Evolutionary conservation across 2,113 vertebrate genomes (phyloP), one percentile per base, ranked within the genome.

Genomic region (Megaceryle maxima): DNA sequence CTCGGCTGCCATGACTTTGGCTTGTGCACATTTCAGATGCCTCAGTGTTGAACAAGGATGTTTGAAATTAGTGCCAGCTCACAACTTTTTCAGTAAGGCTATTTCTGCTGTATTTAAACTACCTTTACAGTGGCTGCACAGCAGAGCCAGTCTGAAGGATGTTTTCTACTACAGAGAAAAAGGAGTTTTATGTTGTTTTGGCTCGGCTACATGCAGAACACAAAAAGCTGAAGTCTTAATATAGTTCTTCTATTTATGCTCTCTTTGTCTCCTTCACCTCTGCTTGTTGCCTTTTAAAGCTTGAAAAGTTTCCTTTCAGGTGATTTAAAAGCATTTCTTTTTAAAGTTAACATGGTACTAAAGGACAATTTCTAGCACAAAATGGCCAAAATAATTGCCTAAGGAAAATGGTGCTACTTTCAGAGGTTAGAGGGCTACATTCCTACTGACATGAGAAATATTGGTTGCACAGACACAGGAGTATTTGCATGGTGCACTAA

Each of bases 301-400:
- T 59, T 63, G 46, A 29, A 51, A 53, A 82, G 29, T 57, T 90
- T 77, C 51, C 35, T 59, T 79, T 1, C 0, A 62, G 17, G 48
- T 64, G 64, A 91, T 72, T 67, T 66, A 39, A 88, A 88, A 67
- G 48, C 6, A 11, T 19, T 24, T 18, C 53, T 75, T 92, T 89
- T 94, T 21, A 4, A 88, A 55, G 48, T 72, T 72, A 87, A n/a
- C 0, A 0, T 46, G 74, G 37, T 46, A 60, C 53, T 46, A 31
- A 68, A 67, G 15, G 44, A 37, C 31, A 3, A 31, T 70, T 86
- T 66, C 86, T 82, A 75, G n/a, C 75, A 91, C 17, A 86, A 82
- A 90, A 59, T 26, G 50, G 25, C 44, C 51, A 77, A 91, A 88
- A 41, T 48, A 87, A 88, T 92, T 77, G 70, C 28, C 59, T 41